Evolutionary conservation across 2,797 vertebrate genomes (phyloP).

Genomic region (Neostethus bicornis): DNA sequence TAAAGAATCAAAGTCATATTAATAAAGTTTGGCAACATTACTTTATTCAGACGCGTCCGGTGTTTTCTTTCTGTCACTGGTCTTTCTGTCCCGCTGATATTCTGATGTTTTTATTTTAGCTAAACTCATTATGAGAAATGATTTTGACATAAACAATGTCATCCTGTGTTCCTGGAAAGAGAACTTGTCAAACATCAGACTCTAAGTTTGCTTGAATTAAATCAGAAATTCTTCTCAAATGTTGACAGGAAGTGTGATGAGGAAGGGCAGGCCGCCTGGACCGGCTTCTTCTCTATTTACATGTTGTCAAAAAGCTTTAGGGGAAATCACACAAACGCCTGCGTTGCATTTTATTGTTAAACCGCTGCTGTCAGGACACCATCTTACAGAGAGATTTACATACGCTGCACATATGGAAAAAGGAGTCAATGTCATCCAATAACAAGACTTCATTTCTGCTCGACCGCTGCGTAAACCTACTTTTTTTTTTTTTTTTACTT

Average conservation of each 20-base stretch:
- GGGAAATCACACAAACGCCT: conserved; percentile 34
- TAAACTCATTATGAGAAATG: too few species aligned
- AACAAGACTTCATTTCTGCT: conserved; percentile 26
- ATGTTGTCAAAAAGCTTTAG: conserved; percentile 29
- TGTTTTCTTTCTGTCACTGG: background rate
- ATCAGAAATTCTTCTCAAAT: conserved; percentile 9
- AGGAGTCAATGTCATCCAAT: conserved; percentile 34
- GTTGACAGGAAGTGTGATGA: background rate
- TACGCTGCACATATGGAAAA: conserved; percentile 28
- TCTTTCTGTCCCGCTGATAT: background rate
- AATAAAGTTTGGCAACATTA: background rate
- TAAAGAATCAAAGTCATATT: background rate
- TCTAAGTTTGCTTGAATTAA: background rate
- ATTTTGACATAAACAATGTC: too few species aligned
- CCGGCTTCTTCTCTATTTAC: conserved; percentile 15
- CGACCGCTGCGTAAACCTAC: conserved; percentile 28
- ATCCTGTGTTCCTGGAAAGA: too few species aligned
- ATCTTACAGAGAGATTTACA: conserved; percentile 15
- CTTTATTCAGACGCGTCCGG: too few species aligned
- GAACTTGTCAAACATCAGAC: too few species aligned
- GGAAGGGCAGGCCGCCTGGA: background rate
- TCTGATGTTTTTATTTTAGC: background rate
- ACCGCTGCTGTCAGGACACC: conserved; percentile 6
- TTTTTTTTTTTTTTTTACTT: conserved; percentile 8
- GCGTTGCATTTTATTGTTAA: conserved; percentile 25